Evolutionary conservation across 1,140 invertebrate genomes (phyloP), one percentile per base, ranked within the genome.

Genomic region (Nasonia vitripennis): DNA sequence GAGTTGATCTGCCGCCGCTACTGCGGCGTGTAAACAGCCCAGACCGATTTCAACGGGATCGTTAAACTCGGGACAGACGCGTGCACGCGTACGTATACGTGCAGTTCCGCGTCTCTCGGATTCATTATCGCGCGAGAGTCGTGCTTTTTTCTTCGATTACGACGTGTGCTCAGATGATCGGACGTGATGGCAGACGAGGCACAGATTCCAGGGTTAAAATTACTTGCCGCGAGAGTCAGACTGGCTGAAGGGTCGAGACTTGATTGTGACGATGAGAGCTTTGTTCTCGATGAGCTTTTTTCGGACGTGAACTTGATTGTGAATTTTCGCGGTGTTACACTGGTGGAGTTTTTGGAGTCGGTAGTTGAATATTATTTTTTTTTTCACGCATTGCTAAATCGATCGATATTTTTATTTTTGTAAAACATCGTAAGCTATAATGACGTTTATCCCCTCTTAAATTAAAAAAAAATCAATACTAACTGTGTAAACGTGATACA

Each of bases 1-100:
- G 84, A 85, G 78, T 71, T 55, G 37, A 55, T 84, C 75, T 51
- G 68, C 55, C 20, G 55, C 48, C 48, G 14, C 9, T 48, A 11
- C 17, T 68, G 70, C 62, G 81, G 51, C 62, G 81, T 55, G 78
- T 68, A 71, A 68, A 27, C 55, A 62, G 45, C 41, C 5, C 14
- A 62, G 41, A 2, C 12, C 81, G 81, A 67, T 73, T 62, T 67
- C 27, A 37, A 67, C 34, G 74, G 70, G 83, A 71, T 79, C 78
- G 78, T 79, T 84, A 84, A 84, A 84, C 82, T 71, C 62, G 11
- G 70, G 5, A 37, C 23, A 37, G 41, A 81, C 14, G 31, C 2
- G 62, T 27, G 62, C 68, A 3, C 34, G 27, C 12, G 34, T 37
- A 37, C 70, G 11, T 73, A 73, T 73, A 73, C 9, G 27, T 73